Percentiles rank a stretch among this genome's conserved stretches.
Conservation (phyloP, 2,797 vertebrate genomes). For the Ctenopoma kingsleyae region DNA sequence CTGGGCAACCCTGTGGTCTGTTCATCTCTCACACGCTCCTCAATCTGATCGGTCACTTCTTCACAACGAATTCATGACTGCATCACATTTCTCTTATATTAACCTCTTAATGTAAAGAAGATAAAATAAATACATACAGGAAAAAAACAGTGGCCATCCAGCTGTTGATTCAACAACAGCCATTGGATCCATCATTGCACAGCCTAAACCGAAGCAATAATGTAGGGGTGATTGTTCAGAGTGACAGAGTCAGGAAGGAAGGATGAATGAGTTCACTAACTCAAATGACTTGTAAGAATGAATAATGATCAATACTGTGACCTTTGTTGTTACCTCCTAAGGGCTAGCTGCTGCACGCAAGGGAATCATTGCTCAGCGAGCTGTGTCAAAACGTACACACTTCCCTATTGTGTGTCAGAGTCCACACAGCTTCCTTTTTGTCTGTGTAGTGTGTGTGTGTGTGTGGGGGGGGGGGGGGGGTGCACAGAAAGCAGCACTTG, state of each 20-base stretch:
- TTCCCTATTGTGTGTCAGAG: background rate
- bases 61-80: too few relatives aligned
- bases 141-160: background rate
- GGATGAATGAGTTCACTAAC: slow-evolving; percentile 9
- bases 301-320: slow-evolving; percentile 64
- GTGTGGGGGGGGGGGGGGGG: slow-evolving; percentile 24
- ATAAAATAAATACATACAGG: background rate
- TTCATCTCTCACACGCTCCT: slow-evolving; percentile 15
- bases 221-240: slow-evolving; percentile 16
- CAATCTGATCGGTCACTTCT: background rate
- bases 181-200: slow-evolving; percentile 10
- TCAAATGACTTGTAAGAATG: slow-evolving; percentile 26
- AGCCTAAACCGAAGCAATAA: slow-evolving; percentile 19
- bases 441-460: background rate
- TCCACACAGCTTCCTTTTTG: background rate
- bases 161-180: background rate
- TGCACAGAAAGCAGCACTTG: background rate
- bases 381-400: slow-evolving; percentile 37
- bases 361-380: slow-evolving; percentile 15
- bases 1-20: slow-evolving; percentile 26
- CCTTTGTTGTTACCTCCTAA: slow-evolving; percentile 55
- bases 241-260: background rate
- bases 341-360: slow-evolving; percentile 36
- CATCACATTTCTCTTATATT: background rate
- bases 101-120: background rate